phyloP scores from a whole-genome alignment of 2,888 invertebrate species.

The Xestia rhomboidea region DNA sequence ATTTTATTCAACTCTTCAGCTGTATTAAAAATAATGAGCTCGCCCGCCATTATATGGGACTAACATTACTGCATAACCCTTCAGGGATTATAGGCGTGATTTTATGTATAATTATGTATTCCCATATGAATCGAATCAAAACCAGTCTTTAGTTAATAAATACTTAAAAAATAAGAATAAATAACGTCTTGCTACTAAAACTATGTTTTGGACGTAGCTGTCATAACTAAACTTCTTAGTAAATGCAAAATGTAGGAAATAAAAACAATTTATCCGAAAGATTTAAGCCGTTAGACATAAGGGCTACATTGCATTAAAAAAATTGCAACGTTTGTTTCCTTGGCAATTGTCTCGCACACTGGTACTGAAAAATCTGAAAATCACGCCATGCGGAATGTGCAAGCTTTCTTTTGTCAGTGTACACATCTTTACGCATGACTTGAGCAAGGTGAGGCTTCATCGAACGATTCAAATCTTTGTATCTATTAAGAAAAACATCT shows the following conservation, averaged over 20 bases:
- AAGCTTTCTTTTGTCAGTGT: neutral
- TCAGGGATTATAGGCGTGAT: neutral
- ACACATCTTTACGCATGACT: neutral
- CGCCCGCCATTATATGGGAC: neutral
- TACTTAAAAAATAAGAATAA: slow-evolving; percentile 56
- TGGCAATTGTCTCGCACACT: neutral
- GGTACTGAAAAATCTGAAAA: neutral
- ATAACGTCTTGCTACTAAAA: slow-evolving; percentile 67
- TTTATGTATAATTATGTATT: neutral
- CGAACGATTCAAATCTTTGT: neutral
- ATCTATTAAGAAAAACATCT: neutral
- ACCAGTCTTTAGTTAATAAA: slow-evolving; percentile 55
- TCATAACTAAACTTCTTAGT: slow-evolving; percentile 64
- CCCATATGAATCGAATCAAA: slow-evolving; percentile 71
- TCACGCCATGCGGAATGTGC: neutral
- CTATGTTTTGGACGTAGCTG: slow-evolving; percentile 81
- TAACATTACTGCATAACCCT: neutral
- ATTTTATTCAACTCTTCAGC: neutral
- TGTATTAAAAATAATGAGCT: neutral
- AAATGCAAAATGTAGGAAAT: slow-evolving; percentile 65
- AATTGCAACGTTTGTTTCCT: neutral
- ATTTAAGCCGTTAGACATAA: neutral
- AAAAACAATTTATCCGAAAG: neutral
- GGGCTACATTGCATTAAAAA: neutral
- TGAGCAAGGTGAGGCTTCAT: neutral